Evolutionary conservation across 2,113 vertebrate species (phyloP).

Genomic region (Hyperopisus bebe): DNA sequence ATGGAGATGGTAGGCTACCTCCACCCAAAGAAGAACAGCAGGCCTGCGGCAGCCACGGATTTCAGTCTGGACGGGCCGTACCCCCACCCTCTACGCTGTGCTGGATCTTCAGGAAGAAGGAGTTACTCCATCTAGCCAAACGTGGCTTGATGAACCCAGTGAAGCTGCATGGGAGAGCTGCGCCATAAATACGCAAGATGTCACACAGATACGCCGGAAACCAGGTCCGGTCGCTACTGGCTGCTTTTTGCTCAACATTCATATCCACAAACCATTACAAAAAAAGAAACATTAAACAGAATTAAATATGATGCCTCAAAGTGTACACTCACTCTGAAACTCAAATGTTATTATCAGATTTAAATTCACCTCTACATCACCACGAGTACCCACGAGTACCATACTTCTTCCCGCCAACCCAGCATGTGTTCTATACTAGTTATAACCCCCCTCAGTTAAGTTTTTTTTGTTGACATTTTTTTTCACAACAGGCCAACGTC

Average conservation of each 20-base stretch:
- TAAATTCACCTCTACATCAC: not conserved
- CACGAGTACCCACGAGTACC: not conserved
- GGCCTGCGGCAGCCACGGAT: not conserved
- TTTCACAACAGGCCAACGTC: not conserved
- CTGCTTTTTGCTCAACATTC: not conserved
- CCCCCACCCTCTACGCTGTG: not conserved
- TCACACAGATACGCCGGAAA: not conserved
- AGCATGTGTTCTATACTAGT: not conserved
- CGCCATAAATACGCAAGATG: not conserved
- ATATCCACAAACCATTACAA: not conserved
- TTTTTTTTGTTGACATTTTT: not conserved
- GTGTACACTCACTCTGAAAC: not conserved
- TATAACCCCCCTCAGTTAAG: not conserved
- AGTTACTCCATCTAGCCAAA: not conserved
- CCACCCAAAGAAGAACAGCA: not conserved
- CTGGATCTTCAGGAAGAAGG: not conserved
- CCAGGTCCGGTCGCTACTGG: not conserved
- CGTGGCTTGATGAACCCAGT: not conserved
- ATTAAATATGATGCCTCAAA: not conserved
- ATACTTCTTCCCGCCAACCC: not conserved
- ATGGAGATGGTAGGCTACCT: not conserved
- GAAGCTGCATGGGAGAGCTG: not conserved
- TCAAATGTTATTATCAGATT: not conserved
- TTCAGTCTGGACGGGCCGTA: not conserved
- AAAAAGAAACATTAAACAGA: not conserved